Evolutionary conservation across 2,113 vertebrate genomes (phyloP).

Genomic region (Macquaria australasica): DNA sequence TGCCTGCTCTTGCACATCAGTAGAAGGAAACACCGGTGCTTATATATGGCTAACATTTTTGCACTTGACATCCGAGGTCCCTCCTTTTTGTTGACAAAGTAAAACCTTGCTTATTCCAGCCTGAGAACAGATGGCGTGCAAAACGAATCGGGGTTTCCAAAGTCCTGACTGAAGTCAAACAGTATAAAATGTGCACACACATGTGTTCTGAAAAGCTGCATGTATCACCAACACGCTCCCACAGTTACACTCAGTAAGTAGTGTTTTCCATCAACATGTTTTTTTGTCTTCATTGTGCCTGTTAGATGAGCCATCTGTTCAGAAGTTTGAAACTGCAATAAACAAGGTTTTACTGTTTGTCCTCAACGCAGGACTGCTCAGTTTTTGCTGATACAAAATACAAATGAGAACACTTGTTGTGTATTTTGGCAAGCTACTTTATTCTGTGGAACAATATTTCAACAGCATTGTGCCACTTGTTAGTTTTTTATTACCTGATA

Average conservation of each 20-base stretch:
- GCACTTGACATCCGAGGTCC: not conserved
- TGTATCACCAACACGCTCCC: conserved; percentile 15
- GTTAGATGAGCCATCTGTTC: conserved; percentile 50
- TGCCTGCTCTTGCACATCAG: not conserved
- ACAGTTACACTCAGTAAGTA: conserved; percentile 9
- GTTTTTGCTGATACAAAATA: conserved; percentile 33
- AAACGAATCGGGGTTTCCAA: not conserved
- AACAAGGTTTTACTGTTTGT: conserved; percentile 60
- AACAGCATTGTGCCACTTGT: conserved; percentile 19
- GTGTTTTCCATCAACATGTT: conserved; percentile 26
- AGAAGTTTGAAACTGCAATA: conserved; percentile 33
- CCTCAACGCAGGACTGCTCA: conserved; percentile 5
- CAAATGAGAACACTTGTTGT: conserved; percentile 2
- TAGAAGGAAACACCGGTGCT: conserved; percentile 14
- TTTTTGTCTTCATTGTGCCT: conserved; percentile 30
- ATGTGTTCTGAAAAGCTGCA: conserved; percentile 23
- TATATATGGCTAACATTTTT: not conserved
- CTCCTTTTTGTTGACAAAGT: not conserved
- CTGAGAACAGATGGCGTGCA: conserved; percentile 17
- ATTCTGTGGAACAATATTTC: conserved; percentile 13
- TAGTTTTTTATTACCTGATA: conserved; percentile 6
- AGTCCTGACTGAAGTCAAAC: not conserved
- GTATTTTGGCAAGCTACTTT: not conserved
- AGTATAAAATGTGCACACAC: conserved; percentile 17
- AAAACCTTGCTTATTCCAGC: conserved; percentile 45